Conservation (phyloP, 2,113 vertebrate species). For the Nannospalax galili region DNA sequence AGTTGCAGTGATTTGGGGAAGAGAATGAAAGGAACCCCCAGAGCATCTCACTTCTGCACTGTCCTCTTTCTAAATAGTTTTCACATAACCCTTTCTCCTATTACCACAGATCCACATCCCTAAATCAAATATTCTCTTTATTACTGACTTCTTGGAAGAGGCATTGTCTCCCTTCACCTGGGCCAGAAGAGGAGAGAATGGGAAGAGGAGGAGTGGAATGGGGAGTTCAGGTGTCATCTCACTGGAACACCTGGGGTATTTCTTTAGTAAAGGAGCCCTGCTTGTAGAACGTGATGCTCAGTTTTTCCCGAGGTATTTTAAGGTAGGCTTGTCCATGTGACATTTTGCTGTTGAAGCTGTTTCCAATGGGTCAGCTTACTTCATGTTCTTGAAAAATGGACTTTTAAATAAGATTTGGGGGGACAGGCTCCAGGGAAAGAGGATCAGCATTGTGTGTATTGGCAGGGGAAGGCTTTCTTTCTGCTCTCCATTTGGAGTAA, state of each 20-base stretch:
- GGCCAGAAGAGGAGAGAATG: background rate
- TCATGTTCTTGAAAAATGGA: conserved; percentile 30
- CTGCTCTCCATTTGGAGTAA: background rate
- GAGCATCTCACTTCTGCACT: background rate
- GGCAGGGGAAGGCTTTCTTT: conserved; percentile 5
- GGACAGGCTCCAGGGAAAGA: background rate
- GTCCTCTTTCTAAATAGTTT: background rate
- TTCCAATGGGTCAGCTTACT: conserved; percentile 18
- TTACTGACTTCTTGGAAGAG: background rate
- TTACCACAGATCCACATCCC: no score
- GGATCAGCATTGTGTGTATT: background rate
- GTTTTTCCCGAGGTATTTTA: conserved; percentile 12
- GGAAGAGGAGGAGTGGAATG: background rate
- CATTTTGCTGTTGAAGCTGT: conserved; percentile 17
- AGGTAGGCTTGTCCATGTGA: background rate
- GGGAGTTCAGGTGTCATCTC: background rate
- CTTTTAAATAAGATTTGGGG: background rate
- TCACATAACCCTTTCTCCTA: background rate
- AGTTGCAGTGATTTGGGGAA: background rate
- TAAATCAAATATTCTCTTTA: background rate
- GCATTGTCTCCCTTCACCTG: rapidly evolving
- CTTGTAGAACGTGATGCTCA: conserved; percentile 33
- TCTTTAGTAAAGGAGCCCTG: background rate
- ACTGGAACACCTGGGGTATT: background rate
- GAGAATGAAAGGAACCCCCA: no score